Base-by-base conservation (phyloP, 2,797 vertebrate genomes). In the Smutsia gigantea region DNA sequence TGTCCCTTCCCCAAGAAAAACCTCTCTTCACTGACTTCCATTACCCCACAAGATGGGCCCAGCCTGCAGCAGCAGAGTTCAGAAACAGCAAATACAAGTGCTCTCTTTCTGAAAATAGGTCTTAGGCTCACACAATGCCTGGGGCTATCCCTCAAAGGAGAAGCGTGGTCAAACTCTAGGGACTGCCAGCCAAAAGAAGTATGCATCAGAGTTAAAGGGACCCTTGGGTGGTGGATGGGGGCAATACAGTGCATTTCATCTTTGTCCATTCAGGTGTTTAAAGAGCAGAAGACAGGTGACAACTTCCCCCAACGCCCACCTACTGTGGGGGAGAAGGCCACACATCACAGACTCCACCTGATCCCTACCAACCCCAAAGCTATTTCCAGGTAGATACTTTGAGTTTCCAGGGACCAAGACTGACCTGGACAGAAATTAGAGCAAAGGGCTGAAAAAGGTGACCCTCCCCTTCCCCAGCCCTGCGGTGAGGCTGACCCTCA, bases 241-340 rank as follows among this genome's bases (percentile, higher is more conserved):
- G 14, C 59, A 82, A 51, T 72, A 96, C 96, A 96, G 93, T 96
- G 90, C 84, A 93, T 75, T 93, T 90, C 81, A 79, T 83, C 83
- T 83, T 66, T 83, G 66, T 87, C 85, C 87, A 78, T 57, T 81
- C 19, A 49, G 84, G 39, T 94, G 25, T 86, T 79, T 85, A 66
- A 87, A 71, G 83, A 95, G 78, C 49, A 82, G 64, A 84, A 90
- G 19, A 42, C 4, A 57, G 23, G 57, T 78, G 89, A 74, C 86
- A 77, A 13, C 66, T 75, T 66, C 37, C 59, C 27, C n/a, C 39
- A 12, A 57, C 37, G 34, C 49, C 69, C 18, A 64, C 61, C 51
- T 82, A 64, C 23, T 31, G 29, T 78, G 9, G 51, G 51, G 49
- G 86, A 85, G 29, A 88, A 87, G 66, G 69, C 59, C 72, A 7